Conservation (phyloP, 1,140 invertebrate genomes). For the Acromyrmex charruanus region DNA sequence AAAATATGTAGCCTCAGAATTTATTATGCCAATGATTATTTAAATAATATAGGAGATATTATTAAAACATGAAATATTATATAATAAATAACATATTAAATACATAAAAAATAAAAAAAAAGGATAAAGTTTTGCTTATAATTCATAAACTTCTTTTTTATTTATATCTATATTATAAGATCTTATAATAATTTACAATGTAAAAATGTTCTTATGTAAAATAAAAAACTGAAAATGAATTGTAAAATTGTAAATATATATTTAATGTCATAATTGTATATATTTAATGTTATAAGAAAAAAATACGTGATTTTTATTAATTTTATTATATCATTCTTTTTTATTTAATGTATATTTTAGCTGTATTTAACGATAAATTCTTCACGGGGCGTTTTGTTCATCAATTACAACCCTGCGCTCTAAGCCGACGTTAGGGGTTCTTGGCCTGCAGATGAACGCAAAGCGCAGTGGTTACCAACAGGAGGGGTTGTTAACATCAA, state of each 20-base stretch:
- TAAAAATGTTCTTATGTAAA: not conserved
- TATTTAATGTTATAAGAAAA: not conserved
- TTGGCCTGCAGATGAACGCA: constrained; percentile 70
- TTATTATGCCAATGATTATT: not conserved
- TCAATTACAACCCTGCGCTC: constrained; percentile 68
- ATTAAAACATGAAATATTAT: not conserved
- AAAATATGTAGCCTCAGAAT: not conserved
- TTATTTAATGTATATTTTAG: not conserved
- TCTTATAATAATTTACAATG: too few relatives aligned
- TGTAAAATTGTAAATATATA: not conserved
- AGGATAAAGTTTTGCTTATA: not conserved
- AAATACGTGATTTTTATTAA: constrained; percentile 6
- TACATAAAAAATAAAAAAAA: not conserved
- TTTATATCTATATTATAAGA: not conserved
- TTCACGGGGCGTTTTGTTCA: constrained; percentile 61
- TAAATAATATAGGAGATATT: not conserved
- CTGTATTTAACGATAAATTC: constrained; percentile 30
- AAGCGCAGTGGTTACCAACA: constrained; percentile 68
- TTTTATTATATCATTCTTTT: not conserved
- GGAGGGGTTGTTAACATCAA: constrained; percentile 70
- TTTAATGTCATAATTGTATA: not conserved
- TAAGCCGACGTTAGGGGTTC: constrained; percentile 72
- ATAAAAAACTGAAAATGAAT: not conserved
- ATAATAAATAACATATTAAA: not conserved
- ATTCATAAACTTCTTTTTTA: not conserved